Evolutionary conservation across 2,113 vertebrate species (phyloP).

Genomic region (Paratilapia polleni): DNA sequence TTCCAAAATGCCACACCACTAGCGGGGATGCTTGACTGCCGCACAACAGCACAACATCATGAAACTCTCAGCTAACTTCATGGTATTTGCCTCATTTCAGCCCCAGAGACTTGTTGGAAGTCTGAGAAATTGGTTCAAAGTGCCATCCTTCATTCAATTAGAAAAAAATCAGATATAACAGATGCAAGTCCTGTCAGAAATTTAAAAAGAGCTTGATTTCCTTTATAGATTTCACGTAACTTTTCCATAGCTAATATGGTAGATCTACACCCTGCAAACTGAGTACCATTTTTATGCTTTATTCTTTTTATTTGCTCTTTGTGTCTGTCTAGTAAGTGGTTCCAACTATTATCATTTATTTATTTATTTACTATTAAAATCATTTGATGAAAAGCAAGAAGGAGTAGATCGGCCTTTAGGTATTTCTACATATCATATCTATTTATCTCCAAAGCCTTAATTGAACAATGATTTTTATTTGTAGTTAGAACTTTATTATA

Average conservation of each 20-base stretch:
- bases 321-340: not conserved
- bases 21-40: too few relatives aligned
- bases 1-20: too few relatives aligned
- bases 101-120: not conserved
- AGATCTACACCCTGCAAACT: not conserved
- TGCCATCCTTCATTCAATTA: not conserved
- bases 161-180: constrained; percentile 2
- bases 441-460: not conserved
- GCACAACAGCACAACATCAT: not conserved
- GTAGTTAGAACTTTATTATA: not conserved
- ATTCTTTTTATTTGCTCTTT: not conserved
- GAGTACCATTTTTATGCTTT: not conserved
- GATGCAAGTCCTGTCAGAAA: not conserved
- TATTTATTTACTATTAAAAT: not conserved
- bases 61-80: not conserved
- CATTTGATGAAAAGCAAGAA: not conserved
- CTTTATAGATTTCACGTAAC: not conserved
- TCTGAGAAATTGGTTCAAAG: constrained; percentile 4
- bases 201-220: not conserved
- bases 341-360: not conserved
- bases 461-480: not conserved
- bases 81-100: constrained; percentile 1
- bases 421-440: not conserved
- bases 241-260: not conserved
- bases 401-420: not conserved